Conservation (phyloP, 2,888 invertebrate species). For the Belgica antarctica region DNA sequence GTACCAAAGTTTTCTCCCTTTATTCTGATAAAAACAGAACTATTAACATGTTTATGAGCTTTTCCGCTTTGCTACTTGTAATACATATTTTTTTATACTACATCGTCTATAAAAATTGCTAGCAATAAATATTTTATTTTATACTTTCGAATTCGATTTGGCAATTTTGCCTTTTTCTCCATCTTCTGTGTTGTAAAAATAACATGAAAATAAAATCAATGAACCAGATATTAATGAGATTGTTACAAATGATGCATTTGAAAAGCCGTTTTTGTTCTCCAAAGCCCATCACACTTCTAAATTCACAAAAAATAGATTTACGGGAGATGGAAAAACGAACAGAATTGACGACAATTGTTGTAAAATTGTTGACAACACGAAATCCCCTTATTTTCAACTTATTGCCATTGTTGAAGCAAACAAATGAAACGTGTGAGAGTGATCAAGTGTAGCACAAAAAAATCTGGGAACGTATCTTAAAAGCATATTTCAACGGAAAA, state of each 20-base stretch:
- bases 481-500: not conserved
- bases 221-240: conserved; percentile 13
- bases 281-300: not conserved
- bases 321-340: not conserved
- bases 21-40: conserved; percentile 27
- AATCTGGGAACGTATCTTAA: not conserved
- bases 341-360: not conserved
- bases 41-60: conserved; percentile 33
- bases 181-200: not conserved
- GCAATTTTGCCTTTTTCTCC: not conserved
- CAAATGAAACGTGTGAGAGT: conserved; percentile 13
- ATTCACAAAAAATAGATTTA: not conserved
- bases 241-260: conserved; percentile 18
- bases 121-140: conserved; percentile 16
- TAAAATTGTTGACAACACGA: conserved; percentile 20
- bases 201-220: conserved; percentile 36
- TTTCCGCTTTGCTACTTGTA: not conserved
- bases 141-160: conserved; percentile 8
- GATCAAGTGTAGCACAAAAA: conserved; percentile 30
- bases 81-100: not conserved
- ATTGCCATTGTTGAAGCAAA: not conserved
- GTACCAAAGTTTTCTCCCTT: too few species aligned
- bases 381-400: not conserved
- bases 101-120: conserved; percentile 20
- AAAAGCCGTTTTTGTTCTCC: not conserved